Evolutionary conservation across 2,113 vertebrate genomes (phyloP), one percentile per base, ranked within the genome.

Genomic region (Phylloscopus whistleri): DNA sequence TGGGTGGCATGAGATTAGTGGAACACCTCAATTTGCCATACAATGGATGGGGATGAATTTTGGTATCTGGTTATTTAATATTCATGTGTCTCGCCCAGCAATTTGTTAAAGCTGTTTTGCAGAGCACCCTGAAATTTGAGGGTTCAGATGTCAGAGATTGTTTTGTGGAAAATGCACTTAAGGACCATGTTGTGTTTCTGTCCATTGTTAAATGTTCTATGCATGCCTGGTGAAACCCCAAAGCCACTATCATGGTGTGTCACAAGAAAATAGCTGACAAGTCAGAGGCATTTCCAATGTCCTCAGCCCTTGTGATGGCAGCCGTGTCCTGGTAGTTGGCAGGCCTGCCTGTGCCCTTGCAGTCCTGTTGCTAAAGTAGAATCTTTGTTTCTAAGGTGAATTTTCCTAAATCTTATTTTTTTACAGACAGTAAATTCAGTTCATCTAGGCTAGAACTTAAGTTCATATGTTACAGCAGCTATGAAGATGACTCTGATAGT

Each of bases 401-500:
- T 73, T 75, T 93, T 48, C 37, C 53, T 83, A 79, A 79, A 60
- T 53, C 16, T 72, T 39, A 13, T 37, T 82, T 87, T 91, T 85
- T 62, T 58, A 60, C 7, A 73, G 30, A 28, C 7, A 66, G 44
- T 44, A 79, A 85, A 90, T 79, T 85, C 46, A 72, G 14, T 69
- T 74, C 11, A 26, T 12, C 14, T 79, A 44, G 37, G 16, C 49
- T 79, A 64, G 41, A 10, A 53, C 16, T 37, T 46, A 46, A 35
- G 19, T 43, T 70, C 16, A 13, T 49, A 51, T 55, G 43, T 70
- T 52, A 63, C 37, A 87, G 44, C 24, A 85, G 13, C 2, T 2
- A 35, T n/a, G 48, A 78, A 39, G 19, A 75, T 68, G 37, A 56
- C 26, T 21, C 15, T 46, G n/a, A 28, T n/a, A 63, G 22, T 52